These are phyloP conservation scores for Chiloscyllium punctatum DNA, from an alignment of 2,797 vertebrate species.

Conservation along the genomic window DNA sequence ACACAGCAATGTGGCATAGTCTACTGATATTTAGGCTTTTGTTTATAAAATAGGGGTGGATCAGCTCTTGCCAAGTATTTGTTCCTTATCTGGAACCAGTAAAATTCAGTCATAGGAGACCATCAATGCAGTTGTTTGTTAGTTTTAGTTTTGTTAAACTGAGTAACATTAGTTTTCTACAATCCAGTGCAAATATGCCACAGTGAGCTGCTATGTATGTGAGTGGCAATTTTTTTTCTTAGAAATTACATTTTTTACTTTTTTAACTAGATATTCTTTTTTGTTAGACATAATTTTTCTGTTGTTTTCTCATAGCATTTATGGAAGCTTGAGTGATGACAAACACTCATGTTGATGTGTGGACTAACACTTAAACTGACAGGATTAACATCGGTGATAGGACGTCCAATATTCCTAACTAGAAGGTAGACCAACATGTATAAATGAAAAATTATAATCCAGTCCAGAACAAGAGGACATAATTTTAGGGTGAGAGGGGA, in stretches of 20 bases:
- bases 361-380: neutral
- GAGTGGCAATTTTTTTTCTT: neutral
- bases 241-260: neutral
- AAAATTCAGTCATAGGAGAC: neutral
- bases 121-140: neutral
- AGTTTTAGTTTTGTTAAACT: too few species aligned
- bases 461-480: too few species aligned
- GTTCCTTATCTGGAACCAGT: constrained; percentile 1
- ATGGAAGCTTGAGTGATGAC: neutral
- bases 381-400: neutral
- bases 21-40: neutral
- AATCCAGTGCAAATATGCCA: neutral
- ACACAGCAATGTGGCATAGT: neutral
- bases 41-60: neutral
- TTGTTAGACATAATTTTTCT: neutral
- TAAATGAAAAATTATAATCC: neutral
- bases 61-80: neutral
- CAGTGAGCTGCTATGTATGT: neutral
- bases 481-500: too few species aligned
- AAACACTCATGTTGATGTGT: neutral
- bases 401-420: neutral
- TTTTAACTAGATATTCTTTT: neutral
- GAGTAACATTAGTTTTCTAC: neutral
- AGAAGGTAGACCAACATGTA: neutral
- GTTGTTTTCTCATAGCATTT: neutral